Percentiles rank a stretch among this genome's conserved stretches.
phyloP scores from a whole-genome alignment of 1,140 invertebrate genomes.

The Arion vulgaris region DNA sequence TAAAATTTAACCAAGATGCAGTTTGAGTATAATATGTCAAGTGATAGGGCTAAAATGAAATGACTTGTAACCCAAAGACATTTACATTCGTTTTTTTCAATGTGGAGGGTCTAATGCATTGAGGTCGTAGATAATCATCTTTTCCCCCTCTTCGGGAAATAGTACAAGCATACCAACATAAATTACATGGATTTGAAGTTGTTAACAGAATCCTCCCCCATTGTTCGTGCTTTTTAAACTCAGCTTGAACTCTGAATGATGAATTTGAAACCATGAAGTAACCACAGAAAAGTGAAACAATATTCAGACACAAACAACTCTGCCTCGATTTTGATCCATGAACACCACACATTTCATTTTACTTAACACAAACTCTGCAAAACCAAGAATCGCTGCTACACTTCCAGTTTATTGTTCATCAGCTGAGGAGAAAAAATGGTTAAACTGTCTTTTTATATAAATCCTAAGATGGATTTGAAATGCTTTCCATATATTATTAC shows the following conservation, averaged over 20 bases:
- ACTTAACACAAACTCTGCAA: not conserved
- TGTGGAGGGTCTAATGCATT: slow-evolving; percentile 18
- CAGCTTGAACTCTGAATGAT: not conserved
- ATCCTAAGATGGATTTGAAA: too few species aligned
- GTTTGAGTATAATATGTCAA: not conserved
- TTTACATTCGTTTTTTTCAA: not conserved
- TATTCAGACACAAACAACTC: not conserved
- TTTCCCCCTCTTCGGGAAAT: not conserved
- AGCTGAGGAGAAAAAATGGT: not conserved
- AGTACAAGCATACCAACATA: not conserved
- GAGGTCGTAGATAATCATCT: slow-evolving; percentile 5
- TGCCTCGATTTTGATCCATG: not conserved
- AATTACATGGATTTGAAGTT: not conserved
- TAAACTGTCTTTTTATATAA: too few species aligned
- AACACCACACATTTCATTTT: not conserved
- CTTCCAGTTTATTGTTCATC: not conserved
- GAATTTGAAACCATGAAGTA: not conserved
- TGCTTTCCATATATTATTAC: too few species aligned
- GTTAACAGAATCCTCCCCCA: not conserved
- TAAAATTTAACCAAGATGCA: not conserved
- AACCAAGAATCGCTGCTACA: not conserved
- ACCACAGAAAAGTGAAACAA: not conserved
- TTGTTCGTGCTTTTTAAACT: not conserved
- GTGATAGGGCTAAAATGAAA: slow-evolving; percentile 16
- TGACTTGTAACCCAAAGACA: not conserved